Percentiles rank a stretch among this genome's conserved stretches.
Evolutionary conservation across 2,888 invertebrate species (phyloP).

Genomic region (Clunio marinus): DNA sequence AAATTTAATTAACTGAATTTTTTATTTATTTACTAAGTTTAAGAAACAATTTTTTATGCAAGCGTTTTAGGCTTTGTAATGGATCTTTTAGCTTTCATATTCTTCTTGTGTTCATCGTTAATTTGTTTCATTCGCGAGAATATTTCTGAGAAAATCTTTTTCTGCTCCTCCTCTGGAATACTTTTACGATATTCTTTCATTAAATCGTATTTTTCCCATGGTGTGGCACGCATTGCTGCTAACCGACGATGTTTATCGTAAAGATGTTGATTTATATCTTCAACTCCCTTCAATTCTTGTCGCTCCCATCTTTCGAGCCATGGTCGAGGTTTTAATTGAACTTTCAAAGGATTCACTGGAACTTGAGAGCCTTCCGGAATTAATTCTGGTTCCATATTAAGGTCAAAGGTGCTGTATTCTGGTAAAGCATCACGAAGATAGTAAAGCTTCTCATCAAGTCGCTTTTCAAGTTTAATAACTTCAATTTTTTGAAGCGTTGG

Average conservation of each 20-base stretch:
- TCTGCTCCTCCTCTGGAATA: conserved; percentile 84
- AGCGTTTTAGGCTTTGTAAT: conserved; percentile 20
- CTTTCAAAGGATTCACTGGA: conserved; percentile 72
- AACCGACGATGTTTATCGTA: conserved; percentile 55
- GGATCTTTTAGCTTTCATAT: conserved; percentile 23
- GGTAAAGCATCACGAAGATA: conserved; percentile 88
- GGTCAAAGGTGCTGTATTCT: conserved; percentile 87
- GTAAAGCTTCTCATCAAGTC: conserved; percentile 80
- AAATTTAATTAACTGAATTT: background rate
- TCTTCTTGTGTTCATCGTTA: conserved; percentile 48
- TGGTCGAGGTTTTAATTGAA: conserved; percentile 71
- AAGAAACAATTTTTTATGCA: background rate
- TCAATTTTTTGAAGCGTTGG: conserved; percentile 87
- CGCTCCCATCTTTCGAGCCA: conserved; percentile 91
- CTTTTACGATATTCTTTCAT: conserved; percentile 89
- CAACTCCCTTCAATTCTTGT: conserved; percentile 68
- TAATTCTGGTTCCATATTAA: conserved; percentile 83
- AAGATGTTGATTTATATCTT: conserved; percentile 57
- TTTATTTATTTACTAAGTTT: conserved; percentile 4
- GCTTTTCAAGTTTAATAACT: conserved; percentile 85
- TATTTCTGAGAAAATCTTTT: conserved; percentile 79
- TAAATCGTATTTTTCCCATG: conserved; percentile 87
- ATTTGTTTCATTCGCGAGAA: conserved; percentile 68
- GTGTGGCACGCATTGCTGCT: conserved; percentile 59
- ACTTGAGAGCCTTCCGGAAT: conserved; percentile 71